phyloP scores from a whole-genome alignment of 2,113 vertebrate genomes.

The Cephalopterus ornatus region DNA sequence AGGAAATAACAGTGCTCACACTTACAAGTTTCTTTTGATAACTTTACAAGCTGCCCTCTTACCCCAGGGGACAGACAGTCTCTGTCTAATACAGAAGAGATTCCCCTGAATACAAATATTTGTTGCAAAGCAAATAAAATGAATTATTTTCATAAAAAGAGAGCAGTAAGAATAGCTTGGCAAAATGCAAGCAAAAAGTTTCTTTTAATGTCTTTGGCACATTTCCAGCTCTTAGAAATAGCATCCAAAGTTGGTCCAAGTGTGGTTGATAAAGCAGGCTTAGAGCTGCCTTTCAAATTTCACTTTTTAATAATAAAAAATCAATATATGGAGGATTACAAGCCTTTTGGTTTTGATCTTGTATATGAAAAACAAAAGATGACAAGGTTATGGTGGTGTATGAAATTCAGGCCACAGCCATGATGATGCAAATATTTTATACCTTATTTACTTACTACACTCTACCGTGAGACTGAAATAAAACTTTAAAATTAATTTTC shows the following conservation, averaged over 20 bases:
- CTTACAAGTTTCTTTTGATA: background rate
- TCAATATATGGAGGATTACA: slow-evolving; percentile 52
- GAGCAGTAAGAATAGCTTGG: background rate
- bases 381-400: slow-evolving; percentile 14
- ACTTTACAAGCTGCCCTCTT: background rate
- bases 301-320: slow-evolving; percentile 61
- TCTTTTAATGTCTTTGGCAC: slow-evolving; percentile 2
- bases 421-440: background rate
- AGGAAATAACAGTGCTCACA: background rate
- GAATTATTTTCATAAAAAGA: slow-evolving; percentile 7
- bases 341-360: slow-evolving; percentile 58
- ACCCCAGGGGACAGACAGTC: background rate
- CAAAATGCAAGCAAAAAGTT: slow-evolving; percentile 17
- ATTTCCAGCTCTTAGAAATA: slow-evolving; percentile 15
- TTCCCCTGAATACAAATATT: slow-evolving; percentile 9
- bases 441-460: slow-evolving; percentile 19
- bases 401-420: slow-evolving; percentile 16
- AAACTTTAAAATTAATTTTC: background rate
- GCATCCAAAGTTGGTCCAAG: slow-evolving; percentile 11
- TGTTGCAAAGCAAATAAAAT: slow-evolving; percentile 27
- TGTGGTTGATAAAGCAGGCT: slow-evolving; percentile 48
- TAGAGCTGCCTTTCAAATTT: slow-evolving; percentile 51
- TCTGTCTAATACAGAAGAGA: background rate
- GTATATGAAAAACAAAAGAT: slow-evolving; percentile 23
- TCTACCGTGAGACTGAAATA: background rate